Base-by-base conservation (phyloP, 2,113 vertebrate species). In the Misgurnus anguillicaudatus region DNA sequence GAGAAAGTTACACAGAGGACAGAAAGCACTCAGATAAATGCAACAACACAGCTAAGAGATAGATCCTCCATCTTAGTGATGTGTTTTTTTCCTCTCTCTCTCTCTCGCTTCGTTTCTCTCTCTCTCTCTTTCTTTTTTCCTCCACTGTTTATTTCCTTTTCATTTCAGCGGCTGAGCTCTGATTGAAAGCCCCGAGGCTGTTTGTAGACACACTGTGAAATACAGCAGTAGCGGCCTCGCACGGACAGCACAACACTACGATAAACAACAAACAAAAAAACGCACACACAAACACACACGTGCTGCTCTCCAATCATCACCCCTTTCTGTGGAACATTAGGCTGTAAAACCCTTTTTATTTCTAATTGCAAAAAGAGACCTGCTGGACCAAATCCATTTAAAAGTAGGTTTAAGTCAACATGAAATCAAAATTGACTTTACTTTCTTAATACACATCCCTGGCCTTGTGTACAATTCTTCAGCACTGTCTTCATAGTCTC, bases 171-270 rank as follows among this genome's bases (percentile, higher is more conserved):
- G 78, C 62, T 71, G 83, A 48, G 83, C 82, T 86, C 79, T 86
- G 85, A 81, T 84, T 76, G 80, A 80, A 75, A 67, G 80, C 70
- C 80, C 72, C 36, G 41, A 78, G 85, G 81, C 67, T 82, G 71
- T 86, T 81, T 81, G 79, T 60, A 60, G 79, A 82, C 78, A 68
- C 39, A 63, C 57, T 11, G 58, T 77, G 51, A 71, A 80, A 81
- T 47, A 45, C 79, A 75, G 79, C 48, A 57, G 79, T 70, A 70
- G 61, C 77, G 75, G 41, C 64, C 19, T 11, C 1, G 24, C 76
- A 74, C 74, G 64, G 77, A 80, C 48, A 76, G 21, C 31, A 47
- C 9, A 19, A 39, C 45, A 36, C 55, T 38, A 47, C 17, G 14
- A 64, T 47, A 19, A 62, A 80, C 47, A 58, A 73, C 69, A 60